Conservation (phyloP, 1,140 invertebrate species). For the Ectropis grisescens region DNA sequence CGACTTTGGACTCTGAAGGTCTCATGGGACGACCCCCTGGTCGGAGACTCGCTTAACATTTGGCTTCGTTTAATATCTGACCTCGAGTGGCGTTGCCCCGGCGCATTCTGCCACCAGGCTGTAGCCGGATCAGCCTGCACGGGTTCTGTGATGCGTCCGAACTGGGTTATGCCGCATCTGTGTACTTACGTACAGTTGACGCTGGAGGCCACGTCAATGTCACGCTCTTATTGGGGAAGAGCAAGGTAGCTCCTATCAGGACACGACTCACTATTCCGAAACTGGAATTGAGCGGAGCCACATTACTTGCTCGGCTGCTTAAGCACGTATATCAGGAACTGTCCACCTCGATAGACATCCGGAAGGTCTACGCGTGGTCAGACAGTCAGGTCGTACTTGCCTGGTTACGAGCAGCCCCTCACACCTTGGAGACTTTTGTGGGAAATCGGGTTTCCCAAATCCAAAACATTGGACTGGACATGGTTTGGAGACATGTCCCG, state of each 20-base stretch:
- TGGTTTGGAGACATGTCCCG: slow-evolving; percentile 9
- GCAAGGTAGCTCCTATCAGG: background rate
- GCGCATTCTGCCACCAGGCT: background rate
- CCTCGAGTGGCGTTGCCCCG: too few relatives aligned
- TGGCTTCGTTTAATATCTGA: background rate
- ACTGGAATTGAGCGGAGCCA: background rate
- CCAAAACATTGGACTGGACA: background rate
- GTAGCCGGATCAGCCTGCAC: background rate
- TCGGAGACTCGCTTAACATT: background rate
- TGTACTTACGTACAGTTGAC: background rate
- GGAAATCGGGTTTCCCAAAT: background rate
- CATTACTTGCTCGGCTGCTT: background rate
- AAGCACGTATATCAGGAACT: background rate
- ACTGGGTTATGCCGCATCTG: background rate
- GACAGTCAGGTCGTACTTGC: background rate
- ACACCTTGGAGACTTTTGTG: background rate
- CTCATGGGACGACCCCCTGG: background rate
- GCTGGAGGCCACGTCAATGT: slow-evolving; percentile 1
- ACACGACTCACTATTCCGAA: slow-evolving; percentile 1
- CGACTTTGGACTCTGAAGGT: background rate
- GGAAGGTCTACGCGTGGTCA: background rate
- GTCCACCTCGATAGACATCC: background rate
- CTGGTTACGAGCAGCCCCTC: background rate
- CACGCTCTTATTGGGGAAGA: background rate
- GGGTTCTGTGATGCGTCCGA: too few relatives aligned